Evolutionary conservation across 2,797 vertebrate genomes (phyloP).

Genomic region (Girardinus metallicus): DNA sequence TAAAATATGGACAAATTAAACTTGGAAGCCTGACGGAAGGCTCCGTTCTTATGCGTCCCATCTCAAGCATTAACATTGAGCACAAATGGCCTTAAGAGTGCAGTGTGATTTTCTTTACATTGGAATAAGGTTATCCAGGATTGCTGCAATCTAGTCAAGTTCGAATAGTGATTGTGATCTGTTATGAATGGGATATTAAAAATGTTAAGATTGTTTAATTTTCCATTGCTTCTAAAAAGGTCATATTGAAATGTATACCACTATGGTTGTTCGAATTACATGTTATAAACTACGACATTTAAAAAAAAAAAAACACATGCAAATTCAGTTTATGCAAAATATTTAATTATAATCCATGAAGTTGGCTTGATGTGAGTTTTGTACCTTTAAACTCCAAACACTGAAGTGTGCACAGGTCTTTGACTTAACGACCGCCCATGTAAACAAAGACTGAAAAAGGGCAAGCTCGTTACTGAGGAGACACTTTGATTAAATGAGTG

Average conservation of each 20-base stretch:
- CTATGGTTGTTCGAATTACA: neutral
- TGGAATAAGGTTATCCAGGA: neutral
- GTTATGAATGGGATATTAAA: neutral
- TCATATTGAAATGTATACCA: neutral
- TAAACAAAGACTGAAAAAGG: slow-evolving; percentile 75
- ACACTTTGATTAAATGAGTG: slow-evolving; percentile 65
- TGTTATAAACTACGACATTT: slow-evolving; percentile 18
- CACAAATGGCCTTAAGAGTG: neutral
- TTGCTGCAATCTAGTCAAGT: neutral
- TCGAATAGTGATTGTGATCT: neutral
- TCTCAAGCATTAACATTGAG: neutral
- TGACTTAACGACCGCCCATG: slow-evolving; percentile 61
- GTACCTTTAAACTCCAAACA: slow-evolving; percentile 48
- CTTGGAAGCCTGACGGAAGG: neutral
- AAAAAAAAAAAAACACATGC: slow-evolving; percentile 31
- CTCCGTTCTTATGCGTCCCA: neutral
- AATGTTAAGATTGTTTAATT: neutral
- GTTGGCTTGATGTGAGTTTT: slow-evolving; percentile 22
- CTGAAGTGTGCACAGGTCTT: slow-evolving; percentile 53
- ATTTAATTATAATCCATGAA: slow-evolving; percentile 40
- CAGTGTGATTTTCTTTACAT: neutral
- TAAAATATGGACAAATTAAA: neutral
- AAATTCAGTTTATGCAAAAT: slow-evolving; percentile 47
- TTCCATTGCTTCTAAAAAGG: neutral
- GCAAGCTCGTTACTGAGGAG: slow-evolving; percentile 70